Evolutionary conservation across 2,888 invertebrate genomes (phyloP), one percentile per base, ranked within the genome.

Genomic region (Orchestes rusci): DNA sequence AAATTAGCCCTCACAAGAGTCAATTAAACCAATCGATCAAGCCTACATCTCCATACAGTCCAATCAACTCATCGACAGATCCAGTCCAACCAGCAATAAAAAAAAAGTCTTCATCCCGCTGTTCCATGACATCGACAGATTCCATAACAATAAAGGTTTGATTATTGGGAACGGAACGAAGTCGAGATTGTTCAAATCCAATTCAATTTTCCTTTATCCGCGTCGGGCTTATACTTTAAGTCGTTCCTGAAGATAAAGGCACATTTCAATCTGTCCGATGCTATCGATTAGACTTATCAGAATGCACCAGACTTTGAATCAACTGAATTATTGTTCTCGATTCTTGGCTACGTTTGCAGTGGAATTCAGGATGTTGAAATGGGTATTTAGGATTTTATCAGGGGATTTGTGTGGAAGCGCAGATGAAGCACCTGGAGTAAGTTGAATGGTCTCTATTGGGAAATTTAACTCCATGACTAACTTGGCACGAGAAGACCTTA

Each of bases 261-360:
- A 39, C 45, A 45, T 40, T 45, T 45, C 40, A 45, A 40, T 45
- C 45, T 45, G 45, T 36, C 45, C 45, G 39, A 30, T 45, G 15
- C 36, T 41, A 41, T 41, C 41, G 34, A 41, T 41, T 32, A 19
- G 39, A 39, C 39, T 31, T 41, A 41, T 41, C 41, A 27, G 17
- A 41, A 41, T 33, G 41, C 28, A n/a, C n/a, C 41, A 17, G 32
- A 16, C 34, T 34, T 41, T 41, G 33, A 41, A 41, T 41, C 34
- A 41, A 41, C 32, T 34, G 41, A 41, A 15, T 41, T 41, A 41
- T 41, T 41, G 41, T 41, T 41, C 28, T 34, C 39, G 30, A 31
- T 27, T 27, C 27, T n/a, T n/a, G 27, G 27, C 10, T n/a, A 10
- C n/a, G 27, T 27, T 27, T 27, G 27, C n/a, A n/a, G n/a, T n/a